Evolutionary conservation across 2,113 vertebrate species (phyloP).

Genomic region (Lontra canadensis): DNA sequence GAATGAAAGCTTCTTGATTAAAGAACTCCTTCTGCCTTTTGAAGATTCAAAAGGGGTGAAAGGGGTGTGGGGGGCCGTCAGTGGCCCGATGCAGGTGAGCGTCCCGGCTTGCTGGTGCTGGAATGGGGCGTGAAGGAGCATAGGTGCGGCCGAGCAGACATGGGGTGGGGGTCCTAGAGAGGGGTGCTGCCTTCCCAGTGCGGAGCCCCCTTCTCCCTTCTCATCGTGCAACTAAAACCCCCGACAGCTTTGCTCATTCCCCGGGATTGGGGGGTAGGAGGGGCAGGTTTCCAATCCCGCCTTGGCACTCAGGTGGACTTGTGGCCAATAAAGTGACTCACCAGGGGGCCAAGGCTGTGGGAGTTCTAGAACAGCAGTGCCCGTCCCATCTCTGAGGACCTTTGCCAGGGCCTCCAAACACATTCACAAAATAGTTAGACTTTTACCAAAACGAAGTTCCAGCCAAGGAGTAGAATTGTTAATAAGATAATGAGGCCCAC

Average conservation of each 20-base stretch:
- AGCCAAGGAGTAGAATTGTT: background rate
- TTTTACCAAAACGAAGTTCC: background rate
- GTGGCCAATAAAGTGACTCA: too few relatives aligned
- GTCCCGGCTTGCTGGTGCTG: background rate
- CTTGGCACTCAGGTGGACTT: background rate
- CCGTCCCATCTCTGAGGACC: background rate
- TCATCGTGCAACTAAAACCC: background rate
- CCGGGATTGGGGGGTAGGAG: too few relatives aligned
- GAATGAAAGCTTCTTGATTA: too few relatives aligned
- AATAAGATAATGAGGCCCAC: background rate
- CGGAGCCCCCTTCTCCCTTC: background rate
- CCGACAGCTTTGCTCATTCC: background rate
- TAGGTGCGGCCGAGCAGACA: accelerated
- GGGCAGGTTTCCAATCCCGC: background rate
- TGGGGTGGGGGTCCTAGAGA: background rate
- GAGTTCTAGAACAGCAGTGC: background rate
- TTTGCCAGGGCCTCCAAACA: background rate
- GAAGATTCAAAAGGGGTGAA: background rate
- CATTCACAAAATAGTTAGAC: background rate
- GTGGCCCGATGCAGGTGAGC: background rate
- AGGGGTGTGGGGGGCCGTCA: too few relatives aligned
- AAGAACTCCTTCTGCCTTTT: background rate
- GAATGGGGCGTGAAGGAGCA: background rate
- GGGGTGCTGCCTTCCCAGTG: background rate
- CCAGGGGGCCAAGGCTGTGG: background rate